phyloP scores from a whole-genome alignment of 2,888 invertebrate species.

The Druceiella hillmani region DNA sequence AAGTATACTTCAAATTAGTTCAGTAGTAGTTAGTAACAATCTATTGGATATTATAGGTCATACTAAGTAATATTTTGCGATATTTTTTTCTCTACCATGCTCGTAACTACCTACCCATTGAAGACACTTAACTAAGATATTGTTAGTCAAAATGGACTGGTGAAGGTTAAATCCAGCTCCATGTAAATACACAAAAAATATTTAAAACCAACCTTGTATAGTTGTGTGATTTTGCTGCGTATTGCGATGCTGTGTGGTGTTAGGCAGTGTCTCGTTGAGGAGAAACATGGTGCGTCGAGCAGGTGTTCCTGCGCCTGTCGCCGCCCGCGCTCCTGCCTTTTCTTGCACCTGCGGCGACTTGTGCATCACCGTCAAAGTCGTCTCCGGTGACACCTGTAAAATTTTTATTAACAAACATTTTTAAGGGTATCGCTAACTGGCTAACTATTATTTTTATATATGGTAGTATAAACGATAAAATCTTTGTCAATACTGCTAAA shows the following conservation, averaged over 20 bases:
- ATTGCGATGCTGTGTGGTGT: slow-evolving; percentile 41
- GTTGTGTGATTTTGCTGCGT: slow-evolving; percentile 48
- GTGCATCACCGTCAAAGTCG: slow-evolving; percentile 48
- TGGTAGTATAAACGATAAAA: too few species aligned
- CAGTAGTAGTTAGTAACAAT: too few species aligned
- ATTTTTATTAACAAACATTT: not conserved
- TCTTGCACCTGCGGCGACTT: slow-evolving; percentile 49
- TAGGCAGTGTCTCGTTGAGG: slow-evolving; percentile 38
- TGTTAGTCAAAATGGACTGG: too few species aligned
- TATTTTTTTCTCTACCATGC: too few species aligned
- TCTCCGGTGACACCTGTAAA: slow-evolving; percentile 47
- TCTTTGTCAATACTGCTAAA: too few species aligned
- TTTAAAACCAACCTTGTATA: slow-evolving; percentile 43
- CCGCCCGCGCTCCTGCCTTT: slow-evolving; percentile 42
- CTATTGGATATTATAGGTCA: too few species aligned
- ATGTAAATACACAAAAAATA: too few species aligned
- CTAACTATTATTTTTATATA: not conserved
- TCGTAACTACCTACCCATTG: too few species aligned
- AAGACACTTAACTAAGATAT: too few species aligned
- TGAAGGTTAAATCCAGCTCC: too few species aligned
- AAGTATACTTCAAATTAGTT: too few species aligned
- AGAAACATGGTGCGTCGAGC: slow-evolving; percentile 46
- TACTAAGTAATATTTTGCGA: too few species aligned
- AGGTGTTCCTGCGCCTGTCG: slow-evolving; percentile 38
- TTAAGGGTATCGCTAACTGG: not conserved